A percentile compares a stretch with the other conserved stretches of the same genome.
These are phyloP conservation scores for Cosmorhoe ocellata DNA, from an alignment of 2,888 invertebrate species.

Conservation along the genomic window DNA sequence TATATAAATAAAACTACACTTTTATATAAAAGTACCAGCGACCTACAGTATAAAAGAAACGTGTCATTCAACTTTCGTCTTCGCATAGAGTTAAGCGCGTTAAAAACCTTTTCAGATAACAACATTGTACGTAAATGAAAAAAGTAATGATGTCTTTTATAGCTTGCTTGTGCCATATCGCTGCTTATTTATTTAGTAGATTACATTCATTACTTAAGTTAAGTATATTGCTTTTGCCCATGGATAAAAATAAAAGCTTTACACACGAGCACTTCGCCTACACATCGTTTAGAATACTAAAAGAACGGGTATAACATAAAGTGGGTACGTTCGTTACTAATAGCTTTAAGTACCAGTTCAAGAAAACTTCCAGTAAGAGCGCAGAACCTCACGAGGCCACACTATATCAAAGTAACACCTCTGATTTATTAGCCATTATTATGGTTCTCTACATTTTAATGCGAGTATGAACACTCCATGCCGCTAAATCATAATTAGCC, in stretches of 20 bases:
- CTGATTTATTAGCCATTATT: constrained; percentile 63
- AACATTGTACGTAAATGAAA: constrained; percentile 4
- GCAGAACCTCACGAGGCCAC: constrained; percentile 46
- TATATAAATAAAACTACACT: no score
- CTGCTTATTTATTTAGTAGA: constrained; percentile 16
- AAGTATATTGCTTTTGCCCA: constrained; percentile 8
- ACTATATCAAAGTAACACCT: constrained; percentile 55
- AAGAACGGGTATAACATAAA: constrained; percentile 14
- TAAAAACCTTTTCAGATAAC: constrained; percentile 2
- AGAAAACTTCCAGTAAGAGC: constrained; percentile 41
- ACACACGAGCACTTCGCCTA: constrained; percentile 11
- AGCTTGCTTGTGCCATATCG: constrained; percentile 4
- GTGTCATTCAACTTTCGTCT: no score
- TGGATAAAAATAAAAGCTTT: constrained; percentile 16
- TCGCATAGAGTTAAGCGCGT: background rate
- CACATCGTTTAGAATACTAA: constrained; percentile 9
- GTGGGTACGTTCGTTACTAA: background rate
- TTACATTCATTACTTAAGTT: constrained; percentile 21
- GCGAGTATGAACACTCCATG: constrained; percentile 49
- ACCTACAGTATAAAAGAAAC: no score
- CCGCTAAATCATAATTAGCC: constrained; percentile 59
- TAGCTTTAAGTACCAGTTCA: constrained; percentile 13
- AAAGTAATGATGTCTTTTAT: constrained; percentile 14
- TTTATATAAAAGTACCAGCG: no score
- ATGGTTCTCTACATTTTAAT: constrained; percentile 57